Evolutionary conservation across 2,888 invertebrate species (phyloP), one percentile per base, ranked within the genome.

Genomic region (Dromius quadrimaculatus): DNA sequence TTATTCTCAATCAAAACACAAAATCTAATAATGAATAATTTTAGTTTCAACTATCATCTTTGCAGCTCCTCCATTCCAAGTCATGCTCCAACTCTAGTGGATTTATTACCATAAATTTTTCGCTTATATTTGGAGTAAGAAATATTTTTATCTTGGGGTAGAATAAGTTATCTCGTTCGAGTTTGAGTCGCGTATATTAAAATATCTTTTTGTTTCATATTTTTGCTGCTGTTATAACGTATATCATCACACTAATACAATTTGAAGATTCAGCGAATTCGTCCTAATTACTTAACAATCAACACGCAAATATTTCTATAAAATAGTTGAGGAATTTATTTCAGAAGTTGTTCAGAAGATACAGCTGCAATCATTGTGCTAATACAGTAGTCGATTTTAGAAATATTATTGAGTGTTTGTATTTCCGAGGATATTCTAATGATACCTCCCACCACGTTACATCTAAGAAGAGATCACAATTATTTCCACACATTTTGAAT

Each of bases 171-270:
- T 59, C 17, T 19, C 13, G 3, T 4, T n/a, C 3, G n/a, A n/a
- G 3, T 38, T n/a, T 34, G n/a, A 59, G 5, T 13, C 5, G 4
- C 36, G 19, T 36, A 20, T n/a, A 19, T 59, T 15, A 6, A 6
- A n/a, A n/a, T n/a, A n/a, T n/a, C n/a, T 17, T 34, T 59, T 59
- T 9, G 36, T 59, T 59, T 34, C 3, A 59, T 34, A 59, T 59
- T 2, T 6, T 59, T 59, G 22, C 1, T 11, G 59, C 59, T 17
- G 11, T 36, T 11, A 36, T 36, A 36, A 59, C 36, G 4, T 59
- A 59, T 36, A 36, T 59, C 59, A 59, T 59, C 36, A 59, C 36
- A 59, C 59, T 59, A 59, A 59, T 59, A 36, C 59, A 59, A 19
- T 59, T 59, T 59, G 36, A 59, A 6, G 59, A 59, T 17, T 17